Conservation (phyloP, 2,113 vertebrate genomes). For the Apodemus sylvaticus region DNA sequence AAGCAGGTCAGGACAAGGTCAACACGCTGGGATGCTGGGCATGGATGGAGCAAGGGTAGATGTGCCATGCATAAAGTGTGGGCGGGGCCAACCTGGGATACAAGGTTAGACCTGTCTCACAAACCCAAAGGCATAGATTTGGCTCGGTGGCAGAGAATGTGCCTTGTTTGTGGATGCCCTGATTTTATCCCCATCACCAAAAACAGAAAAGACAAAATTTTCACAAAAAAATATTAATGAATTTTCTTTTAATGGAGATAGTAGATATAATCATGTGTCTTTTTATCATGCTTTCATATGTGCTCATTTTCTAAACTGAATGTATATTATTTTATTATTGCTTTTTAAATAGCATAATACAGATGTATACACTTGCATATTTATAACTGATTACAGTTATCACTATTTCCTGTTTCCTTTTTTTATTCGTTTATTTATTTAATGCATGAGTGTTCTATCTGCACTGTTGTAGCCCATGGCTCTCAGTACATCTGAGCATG, state of each 20-base stretch:
- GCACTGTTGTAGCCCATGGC: background rate
- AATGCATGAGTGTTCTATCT: no score
- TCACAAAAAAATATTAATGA: background rate
- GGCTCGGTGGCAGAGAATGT: background rate
- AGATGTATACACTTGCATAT: background rate
- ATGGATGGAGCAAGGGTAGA: background rate
- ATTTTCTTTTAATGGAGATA: background rate
- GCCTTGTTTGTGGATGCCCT: background rate
- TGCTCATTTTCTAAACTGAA: background rate
- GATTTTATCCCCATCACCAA: background rate
- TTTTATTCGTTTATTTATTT: no score
- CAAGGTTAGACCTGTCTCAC: background rate
- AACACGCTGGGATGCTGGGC: background rate
- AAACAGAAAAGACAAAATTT: background rate
- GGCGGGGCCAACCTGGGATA: background rate
- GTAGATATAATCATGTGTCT: background rate
- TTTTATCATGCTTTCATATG: background rate
- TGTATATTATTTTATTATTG: background rate
- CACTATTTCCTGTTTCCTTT: background rate
- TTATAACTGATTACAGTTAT: background rate
- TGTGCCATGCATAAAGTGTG: background rate
- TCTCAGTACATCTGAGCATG: background rate
- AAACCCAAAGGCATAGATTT: background rate
- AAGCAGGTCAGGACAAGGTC: fast-evolving
- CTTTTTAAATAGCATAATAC: background rate